Base-by-base conservation (phyloP, 64 coral and sea anemone genomes). In the Trachythela sp. region DNA sequence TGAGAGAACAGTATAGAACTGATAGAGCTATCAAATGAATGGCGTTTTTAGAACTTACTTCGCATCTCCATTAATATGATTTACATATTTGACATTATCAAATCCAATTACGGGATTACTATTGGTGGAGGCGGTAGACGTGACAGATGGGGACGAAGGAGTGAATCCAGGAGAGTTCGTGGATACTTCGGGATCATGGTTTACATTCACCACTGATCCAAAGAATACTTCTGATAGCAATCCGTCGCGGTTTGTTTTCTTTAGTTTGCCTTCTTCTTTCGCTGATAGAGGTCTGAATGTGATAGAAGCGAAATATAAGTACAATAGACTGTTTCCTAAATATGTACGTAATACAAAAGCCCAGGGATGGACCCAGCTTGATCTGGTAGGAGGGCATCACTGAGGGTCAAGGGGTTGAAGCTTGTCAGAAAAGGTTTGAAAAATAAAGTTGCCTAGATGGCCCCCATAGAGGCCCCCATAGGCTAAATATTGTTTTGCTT, bases 161-260 rank as follows among this genome's bases (percentile, higher is more conserved):
- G 32, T 13, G 37, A 34, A 80, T 2, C 14, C 75, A 22, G 75
- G 31, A 17, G 75, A 80, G 35, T 80, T 15, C 26, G 30, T 80
- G 75, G 75, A 80, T 80, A 80, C 37, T 35, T 39, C 20, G 13
- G 75, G 75, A 80, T 80, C 34, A 80, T 80, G 75, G 30, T 80
- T 80, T n/a, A 80, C 33, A 37, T 35, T 80, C 7, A 80, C 75
- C 9, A 30, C 2, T 80, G 75, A 80, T 15, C 75, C 75, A 39
- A 80, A 80, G 17, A 80, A 80, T 9, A 80, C 75, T 18, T 80
- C 75, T 6, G 75, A 80, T 80, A 80, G 37, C 37, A 80, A 80
- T 29, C 75, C 37, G 13, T 80, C 75, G 20, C 75, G 31, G 33
- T 80, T 80, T 18, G 75, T 80, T 36, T 80, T 80, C 32, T 80